Conservation (phyloP, 2,888 invertebrate genomes). For the Epinotia ramella region DNA sequence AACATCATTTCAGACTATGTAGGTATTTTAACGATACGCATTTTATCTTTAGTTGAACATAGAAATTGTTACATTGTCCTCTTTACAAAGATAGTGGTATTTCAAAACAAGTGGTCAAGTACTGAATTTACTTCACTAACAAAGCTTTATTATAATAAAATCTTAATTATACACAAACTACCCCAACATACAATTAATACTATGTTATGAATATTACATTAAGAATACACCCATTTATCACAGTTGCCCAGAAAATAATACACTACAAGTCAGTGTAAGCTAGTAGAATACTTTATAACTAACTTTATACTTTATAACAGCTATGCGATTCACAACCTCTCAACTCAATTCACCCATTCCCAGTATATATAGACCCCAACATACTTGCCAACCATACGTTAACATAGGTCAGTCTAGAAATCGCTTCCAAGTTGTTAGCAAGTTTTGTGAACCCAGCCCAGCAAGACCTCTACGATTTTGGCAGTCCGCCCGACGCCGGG, state of each 20-base stretch:
- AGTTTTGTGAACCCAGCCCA: background rate
- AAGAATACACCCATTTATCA: background rate
- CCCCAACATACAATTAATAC: too few species aligned
- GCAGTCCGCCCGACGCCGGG: slow-evolving; percentile 46
- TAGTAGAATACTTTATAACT: background rate
- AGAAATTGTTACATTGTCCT: too few species aligned
- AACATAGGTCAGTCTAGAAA: background rate
- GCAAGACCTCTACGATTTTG: slow-evolving; percentile 44
- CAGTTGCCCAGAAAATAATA: background rate
- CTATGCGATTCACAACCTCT: background rate
- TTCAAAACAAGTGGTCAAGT: too few species aligned
- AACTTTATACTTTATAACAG: background rate
- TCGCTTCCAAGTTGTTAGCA: background rate
- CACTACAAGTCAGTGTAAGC: background rate
- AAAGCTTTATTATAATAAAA: background rate
- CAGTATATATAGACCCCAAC: background rate
- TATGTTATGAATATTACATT: background rate
- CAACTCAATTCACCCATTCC: background rate
- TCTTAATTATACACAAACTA: background rate
- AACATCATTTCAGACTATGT: too few species aligned
- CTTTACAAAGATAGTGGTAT: too few species aligned
- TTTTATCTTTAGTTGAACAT: too few species aligned
- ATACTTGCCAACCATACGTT: background rate
- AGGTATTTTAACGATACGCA: too few species aligned
- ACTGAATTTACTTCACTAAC: background rate